phyloP scores from a whole-genome alignment of 2,888 invertebrate species.

The Galerucella calmariensis region DNA sequence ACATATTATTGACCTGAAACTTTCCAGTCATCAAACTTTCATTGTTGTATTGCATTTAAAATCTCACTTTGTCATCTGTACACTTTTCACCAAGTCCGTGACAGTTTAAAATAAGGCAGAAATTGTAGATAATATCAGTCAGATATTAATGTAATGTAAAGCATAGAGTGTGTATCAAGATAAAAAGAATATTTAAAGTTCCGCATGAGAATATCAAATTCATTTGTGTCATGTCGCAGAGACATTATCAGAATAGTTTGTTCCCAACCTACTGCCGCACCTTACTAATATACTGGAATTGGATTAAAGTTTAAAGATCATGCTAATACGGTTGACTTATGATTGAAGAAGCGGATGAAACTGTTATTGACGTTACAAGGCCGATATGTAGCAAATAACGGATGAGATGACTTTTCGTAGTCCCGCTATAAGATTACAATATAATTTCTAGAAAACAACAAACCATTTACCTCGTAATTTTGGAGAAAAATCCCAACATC shows the following conservation, averaged over 20 bases:
- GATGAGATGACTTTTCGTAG: too few species aligned
- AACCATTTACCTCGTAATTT: too few species aligned
- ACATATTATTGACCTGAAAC: neutral
- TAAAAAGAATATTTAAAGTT: constrained; percentile 26
- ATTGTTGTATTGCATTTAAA: constrained; percentile 9
- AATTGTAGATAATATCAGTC: constrained; percentile 22
- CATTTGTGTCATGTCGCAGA: too few species aligned
- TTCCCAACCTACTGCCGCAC: constrained; percentile 11
- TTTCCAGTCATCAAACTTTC: neutral
- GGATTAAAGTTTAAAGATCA: neutral
- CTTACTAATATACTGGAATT: neutral
- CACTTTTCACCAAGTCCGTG: constrained; percentile 13
- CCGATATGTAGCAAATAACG: too few species aligned
- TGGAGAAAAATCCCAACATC: too few species aligned
- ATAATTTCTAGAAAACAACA: too few species aligned
- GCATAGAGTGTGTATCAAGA: constrained; percentile 28
- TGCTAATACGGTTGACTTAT: too few species aligned
- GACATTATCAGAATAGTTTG: constrained; percentile 26
- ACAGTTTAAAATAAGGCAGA: constrained; percentile 24
- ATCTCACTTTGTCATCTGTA: constrained; percentile 17
- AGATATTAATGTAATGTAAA: constrained; percentile 33
- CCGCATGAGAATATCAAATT: constrained; percentile 30
- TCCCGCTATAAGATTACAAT: too few species aligned
- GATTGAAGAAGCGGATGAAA: too few species aligned
- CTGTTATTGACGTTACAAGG: too few species aligned